These are phyloP conservation scores for Rhynchotus rufescens DNA, from an alignment of 2,797 vertebrate genomes.

Conservation along the genomic window DNA sequence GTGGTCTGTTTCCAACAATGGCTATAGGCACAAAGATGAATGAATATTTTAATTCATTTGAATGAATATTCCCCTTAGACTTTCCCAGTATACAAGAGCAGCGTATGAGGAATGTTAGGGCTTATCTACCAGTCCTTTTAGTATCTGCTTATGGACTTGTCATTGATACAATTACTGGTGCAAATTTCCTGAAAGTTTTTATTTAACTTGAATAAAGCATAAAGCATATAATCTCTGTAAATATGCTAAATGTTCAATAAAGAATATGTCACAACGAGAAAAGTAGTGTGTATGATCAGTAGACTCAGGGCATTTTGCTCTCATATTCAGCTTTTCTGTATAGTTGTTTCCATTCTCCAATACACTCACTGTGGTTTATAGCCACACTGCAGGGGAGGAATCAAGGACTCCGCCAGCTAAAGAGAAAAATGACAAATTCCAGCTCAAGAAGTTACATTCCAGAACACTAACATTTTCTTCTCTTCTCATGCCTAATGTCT, in stretches of 20 bases:
- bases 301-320: background rate
- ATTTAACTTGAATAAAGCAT: background rate
- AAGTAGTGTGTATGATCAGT: background rate
- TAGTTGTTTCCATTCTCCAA: background rate
- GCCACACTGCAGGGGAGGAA: background rate
- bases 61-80: background rate
- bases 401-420: accelerated
- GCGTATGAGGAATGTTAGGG: background rate
- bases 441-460: background rate
- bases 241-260: background rate
- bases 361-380: background rate
- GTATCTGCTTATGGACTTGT: background rate
- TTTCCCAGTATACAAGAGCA: background rate
- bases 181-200: background rate
- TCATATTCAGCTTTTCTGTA: background rate
- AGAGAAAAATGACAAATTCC: background rate
- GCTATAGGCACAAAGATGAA: background rate
- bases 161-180: background rate
- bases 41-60: no score
- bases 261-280: background rate
- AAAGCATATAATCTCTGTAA: background rate
- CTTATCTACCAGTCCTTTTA: background rate
- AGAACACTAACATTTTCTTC: background rate
- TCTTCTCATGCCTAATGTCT: background rate
- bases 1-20: background rate